Conservation (phyloP, 2,113 vertebrate genomes). For the Dasyurus viverrinus region DNA sequence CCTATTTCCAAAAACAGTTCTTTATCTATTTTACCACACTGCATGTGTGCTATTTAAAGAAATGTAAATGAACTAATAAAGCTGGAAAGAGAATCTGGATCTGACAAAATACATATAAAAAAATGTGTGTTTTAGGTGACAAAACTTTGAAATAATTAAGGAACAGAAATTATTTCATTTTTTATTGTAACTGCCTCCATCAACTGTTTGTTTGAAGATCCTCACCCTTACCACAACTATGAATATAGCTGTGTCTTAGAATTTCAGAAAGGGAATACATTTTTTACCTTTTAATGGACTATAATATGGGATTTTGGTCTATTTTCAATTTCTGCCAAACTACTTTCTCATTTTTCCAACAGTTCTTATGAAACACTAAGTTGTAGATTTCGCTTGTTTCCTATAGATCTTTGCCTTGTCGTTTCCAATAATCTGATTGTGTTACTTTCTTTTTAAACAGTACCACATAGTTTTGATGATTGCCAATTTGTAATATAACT, state of each 20-base stretch:
- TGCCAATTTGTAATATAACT: no score
- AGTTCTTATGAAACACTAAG: neutral
- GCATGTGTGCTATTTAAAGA: neutral
- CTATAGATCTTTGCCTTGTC: neutral
- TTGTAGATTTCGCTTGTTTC: neutral
- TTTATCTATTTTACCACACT: neutral
- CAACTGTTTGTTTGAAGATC: neutral
- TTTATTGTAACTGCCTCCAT: neutral
- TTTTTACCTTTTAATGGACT: neutral
- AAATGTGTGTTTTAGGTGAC: neutral
- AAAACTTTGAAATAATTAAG: neutral
- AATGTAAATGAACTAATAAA: neutral
- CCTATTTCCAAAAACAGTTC: neutral
- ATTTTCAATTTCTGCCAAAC: neutral
- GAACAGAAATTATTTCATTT: neutral
- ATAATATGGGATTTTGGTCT: neutral
- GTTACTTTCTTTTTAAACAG: no score
- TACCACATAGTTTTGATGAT: no score
- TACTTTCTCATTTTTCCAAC: neutral
- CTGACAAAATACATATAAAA: neutral
- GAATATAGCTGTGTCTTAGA: neutral
- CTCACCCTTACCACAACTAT: neutral
- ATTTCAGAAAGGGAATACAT: neutral
- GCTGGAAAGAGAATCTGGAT: neutral
- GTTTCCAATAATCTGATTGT: neutral